These are phyloP conservation scores for Euplexia lucipara DNA, from an alignment of 2,888 invertebrate genomes.

Conservation along the genomic window DNA sequence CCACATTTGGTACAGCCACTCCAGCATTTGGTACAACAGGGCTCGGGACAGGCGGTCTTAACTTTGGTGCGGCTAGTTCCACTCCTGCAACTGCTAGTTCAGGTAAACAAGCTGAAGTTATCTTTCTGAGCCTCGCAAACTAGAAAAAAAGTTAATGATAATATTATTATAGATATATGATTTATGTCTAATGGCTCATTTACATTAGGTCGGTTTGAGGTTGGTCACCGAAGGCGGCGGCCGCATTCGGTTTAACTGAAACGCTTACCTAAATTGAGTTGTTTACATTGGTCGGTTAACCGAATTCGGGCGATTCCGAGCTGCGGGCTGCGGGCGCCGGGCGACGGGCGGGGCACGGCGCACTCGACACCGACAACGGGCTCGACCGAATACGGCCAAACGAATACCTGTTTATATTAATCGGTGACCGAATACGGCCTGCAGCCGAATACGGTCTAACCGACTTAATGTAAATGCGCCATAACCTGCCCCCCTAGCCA, in stretches of 20 bases:
- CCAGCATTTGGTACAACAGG: slow-evolving; percentile 72
- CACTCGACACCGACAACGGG: slow-evolving; percentile 5
- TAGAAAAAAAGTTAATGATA: no score
- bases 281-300: slow-evolving; percentile 50
- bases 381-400: slow-evolving; percentile 29
- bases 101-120: slow-evolving; percentile 75
- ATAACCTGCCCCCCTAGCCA: no score
- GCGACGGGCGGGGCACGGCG: slow-evolving; percentile 25
- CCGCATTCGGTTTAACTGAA: slow-evolving; percentile 52
- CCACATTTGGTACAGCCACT: slow-evolving; percentile 74
- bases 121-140: no score
- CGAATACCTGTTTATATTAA: slow-evolving; percentile 41
- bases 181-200: no score
- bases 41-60: slow-evolving; percentile 79
- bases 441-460: slow-evolving; percentile 31
- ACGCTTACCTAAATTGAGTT: slow-evolving; percentile 47
- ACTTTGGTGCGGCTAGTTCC: slow-evolving; percentile 77
- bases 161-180: no score
- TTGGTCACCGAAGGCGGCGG: slow-evolving; percentile 48
- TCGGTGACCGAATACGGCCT: slow-evolving; percentile 42
- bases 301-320: no score
- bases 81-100: slow-evolving; percentile 73
- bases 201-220: slow-evolving; percentile 21
- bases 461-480: no score
- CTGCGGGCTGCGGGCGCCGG: slow-evolving; percentile 28